Percentiles rank a stretch among this genome's conserved stretches.
Evolutionary conservation across 2,113 vertebrate genomes (phyloP).

Genomic region (Petroica traversi): DNA sequence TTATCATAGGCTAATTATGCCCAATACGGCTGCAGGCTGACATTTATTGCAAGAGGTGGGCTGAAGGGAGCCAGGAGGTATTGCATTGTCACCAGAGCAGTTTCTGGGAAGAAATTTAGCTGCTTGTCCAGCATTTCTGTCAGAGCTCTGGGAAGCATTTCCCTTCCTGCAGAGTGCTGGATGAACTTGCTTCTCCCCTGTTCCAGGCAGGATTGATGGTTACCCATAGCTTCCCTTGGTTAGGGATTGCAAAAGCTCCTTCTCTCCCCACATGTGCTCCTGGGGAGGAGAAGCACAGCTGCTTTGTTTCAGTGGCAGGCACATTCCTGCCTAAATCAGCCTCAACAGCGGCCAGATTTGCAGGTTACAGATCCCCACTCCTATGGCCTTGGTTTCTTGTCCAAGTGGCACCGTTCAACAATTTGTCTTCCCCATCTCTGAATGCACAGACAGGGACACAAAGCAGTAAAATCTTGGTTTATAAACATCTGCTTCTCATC

Average conservation of each 20-base stretch:
- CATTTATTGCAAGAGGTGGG: constrained; percentile 52
- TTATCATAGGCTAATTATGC: constrained; percentile 97
- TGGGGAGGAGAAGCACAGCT: neutral
- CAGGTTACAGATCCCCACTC: neutral
- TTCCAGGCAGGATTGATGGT: constrained; percentile 2
- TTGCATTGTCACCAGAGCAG: neutral
- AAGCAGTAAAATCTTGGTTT: neutral
- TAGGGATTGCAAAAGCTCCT: neutral
- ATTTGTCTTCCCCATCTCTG: neutral
- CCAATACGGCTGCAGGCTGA: constrained; percentile 80
- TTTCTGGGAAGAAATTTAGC: constrained; percentile 14
- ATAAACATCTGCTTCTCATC: neutral
- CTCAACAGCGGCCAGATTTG: neutral
- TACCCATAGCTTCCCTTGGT: neutral
- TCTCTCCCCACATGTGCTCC: neutral
- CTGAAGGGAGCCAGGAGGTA: constrained; percentile 43
- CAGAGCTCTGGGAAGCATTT: constrained; percentile 8
- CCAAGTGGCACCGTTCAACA: neutral
- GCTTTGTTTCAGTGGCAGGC: neutral
- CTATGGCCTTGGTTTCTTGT: neutral
- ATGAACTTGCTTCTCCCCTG: neutral
- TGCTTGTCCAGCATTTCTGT: constrained; percentile 37
- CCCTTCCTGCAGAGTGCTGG: neutral
- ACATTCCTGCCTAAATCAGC: neutral
- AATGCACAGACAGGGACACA: neutral